Evolutionary conservation across 2,888 invertebrate genomes (phyloP), one percentile per base, ranked within the genome.

Genomic region (Drosophila borealis): DNA sequence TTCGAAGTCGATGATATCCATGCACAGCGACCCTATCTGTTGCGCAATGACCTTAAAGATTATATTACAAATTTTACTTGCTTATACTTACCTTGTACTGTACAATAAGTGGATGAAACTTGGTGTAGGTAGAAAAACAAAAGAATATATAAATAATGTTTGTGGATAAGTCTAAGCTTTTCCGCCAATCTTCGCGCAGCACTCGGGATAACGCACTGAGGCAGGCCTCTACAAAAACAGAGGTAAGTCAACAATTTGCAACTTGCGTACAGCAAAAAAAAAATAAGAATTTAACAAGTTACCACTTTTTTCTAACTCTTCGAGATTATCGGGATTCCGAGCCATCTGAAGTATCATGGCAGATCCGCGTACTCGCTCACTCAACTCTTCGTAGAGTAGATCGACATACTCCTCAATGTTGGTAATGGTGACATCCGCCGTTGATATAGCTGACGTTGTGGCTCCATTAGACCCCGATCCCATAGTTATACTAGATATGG

Each of bases 141-240:
- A 98, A 98, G 93, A 99, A 99, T 88, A 98, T 97, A 92, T 98
- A 98, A 76, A 98, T 96, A 90, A 99, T 97, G 93, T 98, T 98
- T 81, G 98, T 98, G 83, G 98, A 98, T 66, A 99, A 93, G 92
- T 99, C 98, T 89, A 98, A 96, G 92, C 97, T 99, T 91, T 97
- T 96, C 92, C 97, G 97, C 97, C 98, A 99, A 93, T 99, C 99
- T 93, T 99, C 99, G 78, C 99, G 95, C 59, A 99, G 93, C 36
- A 99, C 98, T 90, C 99, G 94, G 11, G 98, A 97, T 82, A 99
- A 93, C 42, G 99, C 99, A 93, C 98, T 98, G 54, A 99, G 94
- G 59, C 99, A 95, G 42, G 98, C 97, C 93, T 99, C 97, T 97
- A 93, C 80, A 94, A 93, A 73, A 57, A 21, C 0, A 25, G 13